Evolutionary conservation across 2,113 vertebrate species (phyloP).

Genomic region (Spea bombifrons): DNA sequence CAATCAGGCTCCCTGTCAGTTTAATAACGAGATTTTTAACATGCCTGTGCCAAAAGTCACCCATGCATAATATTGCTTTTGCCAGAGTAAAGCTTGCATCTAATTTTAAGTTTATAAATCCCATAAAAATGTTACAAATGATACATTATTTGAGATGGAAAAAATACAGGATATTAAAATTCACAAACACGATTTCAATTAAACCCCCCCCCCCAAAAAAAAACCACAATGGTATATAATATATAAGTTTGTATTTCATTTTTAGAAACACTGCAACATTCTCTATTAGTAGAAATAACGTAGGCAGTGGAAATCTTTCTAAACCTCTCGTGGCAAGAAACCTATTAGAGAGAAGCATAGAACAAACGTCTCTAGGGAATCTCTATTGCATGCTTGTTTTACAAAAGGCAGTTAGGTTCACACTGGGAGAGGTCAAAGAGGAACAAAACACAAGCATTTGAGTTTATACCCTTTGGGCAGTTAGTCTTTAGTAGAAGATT

Average conservation of each 20-base stretch:
- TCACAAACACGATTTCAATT: slow-evolving; percentile 41
- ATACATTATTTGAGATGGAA: slow-evolving; percentile 34
- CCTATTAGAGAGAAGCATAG: slow-evolving; percentile 72
- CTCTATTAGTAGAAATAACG: slow-evolving; percentile 67
- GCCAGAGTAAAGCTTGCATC: slow-evolving; percentile 53
- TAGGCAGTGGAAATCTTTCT: slow-evolving; percentile 68
- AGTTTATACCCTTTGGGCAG: slow-evolving; percentile 56
- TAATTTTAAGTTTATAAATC: slow-evolving; percentile 54
- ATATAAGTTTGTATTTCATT: not conserved
- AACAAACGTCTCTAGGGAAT: slow-evolving; percentile 65
- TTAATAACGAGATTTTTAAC: slow-evolving; percentile 62
- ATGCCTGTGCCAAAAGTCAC: slow-evolving; percentile 55
- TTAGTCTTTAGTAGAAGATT: slow-evolving; percentile 2
- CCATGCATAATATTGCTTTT: slow-evolving; percentile 60
- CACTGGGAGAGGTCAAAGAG: slow-evolving; percentile 64
- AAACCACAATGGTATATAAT: not conserved
- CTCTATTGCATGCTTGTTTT: slow-evolving; percentile 63
- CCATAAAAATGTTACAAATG: slow-evolving; percentile 50
- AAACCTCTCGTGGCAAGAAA: slow-evolving; percentile 68
- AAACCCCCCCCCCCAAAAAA: slow-evolving; percentile 40
- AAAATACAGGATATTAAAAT: slow-evolving; percentile 2
- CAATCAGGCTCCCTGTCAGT: slow-evolving; percentile 57
- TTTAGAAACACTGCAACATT: slow-evolving; percentile 62
- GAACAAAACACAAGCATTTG: slow-evolving; percentile 64
- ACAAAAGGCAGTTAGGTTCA: slow-evolving; percentile 65